Evolutionary conservation across 53 echinoderm and acorn worm species (phyloP), one percentile per base, ranked within the genome.

Genomic region (Patiria pectinifera): DNA sequence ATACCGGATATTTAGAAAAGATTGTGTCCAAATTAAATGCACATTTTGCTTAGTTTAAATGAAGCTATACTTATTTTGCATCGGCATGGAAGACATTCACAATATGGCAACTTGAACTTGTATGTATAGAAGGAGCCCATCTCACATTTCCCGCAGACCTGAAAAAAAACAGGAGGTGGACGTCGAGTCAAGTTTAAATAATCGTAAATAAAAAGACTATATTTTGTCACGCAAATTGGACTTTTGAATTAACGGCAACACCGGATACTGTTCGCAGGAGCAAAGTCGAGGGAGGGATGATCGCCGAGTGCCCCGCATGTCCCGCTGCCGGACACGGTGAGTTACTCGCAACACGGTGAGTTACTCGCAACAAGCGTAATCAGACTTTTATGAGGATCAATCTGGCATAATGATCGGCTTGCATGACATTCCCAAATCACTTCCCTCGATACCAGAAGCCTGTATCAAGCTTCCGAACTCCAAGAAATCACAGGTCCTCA

Each of bases 331-430:
- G 44, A 19, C 78, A 35, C 77, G 88, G 77, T 88, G 88, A 88
- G 61, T 88, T 88, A 88, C 76, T 78, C 62, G 76, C 78, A 35
- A 4, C 9, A 44, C 49, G 49, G n/a, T n/a, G n/a, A n/a, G n/a
- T n/a, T 35, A 35, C 76, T 87, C 62, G 76, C 88, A 26, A 14
- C 10, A 19, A 88, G 77, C 62, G 77, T 61, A 35, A 88, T 48
- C 59, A 26, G 88, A 88, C 88, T 26, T 88, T 88, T 88, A 88
- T 88, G 88, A 78, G 60, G 78, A 60, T 78, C 43, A 11, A 86
- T 86, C 86, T 47, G 49, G 53, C 2, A 72, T 74, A 49, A 86
- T 74, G 16, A 78, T 58, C 45, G 35, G 45, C 62, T 62, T 7
- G 88, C 78, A 77, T 88, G 88, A 77, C 61, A 62, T 78, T 88